Evolutionary conservation across 2,797 vertebrate genomes (phyloP), one percentile per base, ranked within the genome.

Genomic region (Toxotes lorentzi): DNA sequence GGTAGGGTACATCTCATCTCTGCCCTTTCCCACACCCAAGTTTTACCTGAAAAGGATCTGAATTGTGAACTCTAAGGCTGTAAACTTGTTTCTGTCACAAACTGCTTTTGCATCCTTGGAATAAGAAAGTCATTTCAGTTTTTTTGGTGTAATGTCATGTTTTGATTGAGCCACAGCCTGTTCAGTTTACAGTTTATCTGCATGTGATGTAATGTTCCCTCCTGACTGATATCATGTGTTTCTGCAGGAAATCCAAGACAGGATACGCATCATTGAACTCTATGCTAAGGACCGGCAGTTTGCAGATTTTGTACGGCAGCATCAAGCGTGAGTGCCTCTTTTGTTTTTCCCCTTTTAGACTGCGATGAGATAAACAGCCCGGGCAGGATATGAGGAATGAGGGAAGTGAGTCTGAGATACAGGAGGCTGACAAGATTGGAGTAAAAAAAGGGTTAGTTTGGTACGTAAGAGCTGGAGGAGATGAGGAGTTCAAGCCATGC

Each of bases 261-360:
- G 97, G 91, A 98, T 98, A 93, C 96, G 96, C 82, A 97, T 99
- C 91, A 95, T 99, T 90, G 97, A 99, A 85, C 96, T 99, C 47
- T 99, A 99, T 19, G 94, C 97, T 59, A 97, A 96, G 83, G 97
- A 99, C 85, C 96, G 96, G 4, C 97, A 99, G 89, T 98, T 99
- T 95, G 97, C 96, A 85, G 97, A 97, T 87, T 97, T 99, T 79
- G 95, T 97, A 74, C 95, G 95, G 87, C 96, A 97, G 79, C 97
- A 98, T 92, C 97, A 97, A 94, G 95, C 94, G 97, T 98, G 91
- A 97, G 97, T 95, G 24, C 16, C 58, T 61, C 48, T 68, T 17
- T 66, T 71, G 19, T 70, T 69, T 73, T 76, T 41, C 23, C 45
- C 14, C 21, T 66, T 71, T 79, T 30, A 65, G 32, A 43, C 41